Evolutionary conservation across 2,888 invertebrate genomes (phyloP), one percentile per base, ranked within the genome.

Genomic region (Drosophila rellima): DNA sequence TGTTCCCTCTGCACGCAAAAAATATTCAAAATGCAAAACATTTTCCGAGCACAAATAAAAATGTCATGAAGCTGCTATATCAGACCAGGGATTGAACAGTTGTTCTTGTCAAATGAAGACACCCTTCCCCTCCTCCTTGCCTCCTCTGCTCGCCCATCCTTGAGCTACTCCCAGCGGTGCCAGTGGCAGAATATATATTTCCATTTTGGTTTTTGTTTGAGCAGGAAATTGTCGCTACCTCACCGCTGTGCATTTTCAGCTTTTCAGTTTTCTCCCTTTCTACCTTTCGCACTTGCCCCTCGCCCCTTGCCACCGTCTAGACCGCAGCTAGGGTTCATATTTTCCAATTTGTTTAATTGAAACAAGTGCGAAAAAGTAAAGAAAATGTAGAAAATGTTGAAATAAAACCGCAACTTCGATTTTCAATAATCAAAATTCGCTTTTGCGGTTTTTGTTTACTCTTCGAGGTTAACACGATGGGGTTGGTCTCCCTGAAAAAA

Each of bases 311-410:
- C 17, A 20, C 1, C 2, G 8, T 11, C 20, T 33, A 33, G 47
- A 51, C 74, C 70, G 54, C 71, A 81, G 54, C 63, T 65, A 35
- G 72, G 87, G 81, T 73, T 83, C 85, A 84, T 89, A 83, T 83
- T 89, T 83, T 83, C 69, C 89, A 89, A 89, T 83, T 83, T 89
- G 89, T 87, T 87, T 89, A 83, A 83, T 83, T 83, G 89, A 83
- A 83, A 87, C 78, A 87, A 87, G 87, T 86, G 89, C 74, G 68
- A 74, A 74, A 75, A 75, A 59, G 35, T 70, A 63, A 61, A 73
- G 67, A 59, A 63, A 42, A 71, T 65, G 65, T 1, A 5, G 7
- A 26, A 26, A 26, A 26, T 26, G 23, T 37, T 35, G 23, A 48
- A 56, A 56, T 39, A 37, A 61, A 64, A 83, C 88, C 84, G 45